phyloP scores from a whole-genome alignment of 2,797 vertebrate species.

The Hoplostethus mediterraneus region DNA sequence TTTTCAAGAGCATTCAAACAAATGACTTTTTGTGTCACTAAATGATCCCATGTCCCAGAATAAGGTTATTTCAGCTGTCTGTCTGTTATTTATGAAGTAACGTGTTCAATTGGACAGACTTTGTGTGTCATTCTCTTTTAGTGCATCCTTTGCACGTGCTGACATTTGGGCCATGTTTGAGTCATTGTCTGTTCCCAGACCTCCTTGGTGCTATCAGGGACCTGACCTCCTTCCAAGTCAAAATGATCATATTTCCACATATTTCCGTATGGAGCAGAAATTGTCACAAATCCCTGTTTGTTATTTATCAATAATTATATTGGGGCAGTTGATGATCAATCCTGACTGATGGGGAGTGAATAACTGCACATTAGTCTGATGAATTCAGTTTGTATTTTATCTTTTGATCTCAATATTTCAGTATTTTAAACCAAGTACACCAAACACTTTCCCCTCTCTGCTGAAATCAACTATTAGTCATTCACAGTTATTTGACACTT shows the following conservation, averaged over 20 bases:
- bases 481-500: background rate
- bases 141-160: slow-evolving; percentile 20
- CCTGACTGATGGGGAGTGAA: no score
- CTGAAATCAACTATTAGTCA: background rate
- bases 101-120: background rate
- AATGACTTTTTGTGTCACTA: background rate
- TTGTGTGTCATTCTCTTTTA: slow-evolving; percentile 1
- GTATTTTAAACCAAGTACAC: background rate
- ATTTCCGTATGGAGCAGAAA: background rate
- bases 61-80: background rate
- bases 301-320: no score
- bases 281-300: background rate
- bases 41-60: background rate
- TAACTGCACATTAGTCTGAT: background rate
- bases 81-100: background rate
- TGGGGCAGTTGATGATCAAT: no score
- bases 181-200: slow-evolving; percentile 11
- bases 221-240: slow-evolving; percentile 18
- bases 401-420: slow-evolving; percentile 1
- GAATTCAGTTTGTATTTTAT: background rate
- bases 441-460: background rate
- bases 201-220: background rate
- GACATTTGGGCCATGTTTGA: slow-evolving; percentile 20
- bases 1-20: slow-evolving; percentile 6
- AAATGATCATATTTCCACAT: background rate